These are phyloP conservation scores for Gambusia affinis DNA, from an alignment of 2,113 vertebrate species.

Conservation along the genomic window DNA sequence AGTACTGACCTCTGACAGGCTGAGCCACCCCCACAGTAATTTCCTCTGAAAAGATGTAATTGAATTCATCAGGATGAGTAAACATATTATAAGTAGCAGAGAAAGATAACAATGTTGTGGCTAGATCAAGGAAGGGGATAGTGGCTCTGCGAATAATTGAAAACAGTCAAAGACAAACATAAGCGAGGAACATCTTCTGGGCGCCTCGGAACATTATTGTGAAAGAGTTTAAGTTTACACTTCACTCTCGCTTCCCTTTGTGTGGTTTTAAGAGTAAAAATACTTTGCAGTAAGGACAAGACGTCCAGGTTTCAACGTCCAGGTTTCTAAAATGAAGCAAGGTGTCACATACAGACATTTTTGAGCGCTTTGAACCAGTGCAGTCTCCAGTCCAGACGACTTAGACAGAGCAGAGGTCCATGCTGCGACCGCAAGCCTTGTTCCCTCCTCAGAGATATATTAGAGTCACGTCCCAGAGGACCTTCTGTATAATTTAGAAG, in stretches of 20 bases:
- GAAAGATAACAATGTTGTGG: slow-evolving; percentile 77
- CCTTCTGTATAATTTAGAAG: slow-evolving; percentile 66
- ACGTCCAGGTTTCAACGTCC: background rate
- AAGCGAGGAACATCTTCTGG: slow-evolving; percentile 35
- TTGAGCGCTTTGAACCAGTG: slow-evolving; percentile 4
- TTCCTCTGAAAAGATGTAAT: slow-evolving; percentile 78
- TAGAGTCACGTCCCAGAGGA: slow-evolving; percentile 56
- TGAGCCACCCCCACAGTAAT: slow-evolving; percentile 69
- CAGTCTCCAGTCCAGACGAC: slow-evolving; percentile 23
- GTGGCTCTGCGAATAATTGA: slow-evolving; percentile 64
- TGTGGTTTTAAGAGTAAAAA: background rate
- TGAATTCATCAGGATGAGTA: slow-evolving; percentile 80
- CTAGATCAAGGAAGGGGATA: slow-evolving; percentile 70
- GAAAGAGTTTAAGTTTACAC: background rate
- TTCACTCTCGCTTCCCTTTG: background rate
- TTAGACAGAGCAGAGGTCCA: slow-evolving; percentile 12
- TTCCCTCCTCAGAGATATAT: slow-evolving; percentile 45
- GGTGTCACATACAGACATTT: slow-evolving; percentile 22
- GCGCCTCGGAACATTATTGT: slow-evolving; percentile 10
- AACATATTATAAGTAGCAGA: slow-evolving; percentile 75
- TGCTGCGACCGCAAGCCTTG: slow-evolving; percentile 13
- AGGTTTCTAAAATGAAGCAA: slow-evolving; percentile 12
- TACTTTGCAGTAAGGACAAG: background rate
- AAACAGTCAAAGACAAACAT: slow-evolving; percentile 75
- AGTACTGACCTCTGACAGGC: slow-evolving; percentile 72